Evolutionary conservation across 2,888 invertebrate genomes (phyloP), one percentile per base, ranked within the genome.

Genomic region (Dermolepida albohirtum): DNA sequence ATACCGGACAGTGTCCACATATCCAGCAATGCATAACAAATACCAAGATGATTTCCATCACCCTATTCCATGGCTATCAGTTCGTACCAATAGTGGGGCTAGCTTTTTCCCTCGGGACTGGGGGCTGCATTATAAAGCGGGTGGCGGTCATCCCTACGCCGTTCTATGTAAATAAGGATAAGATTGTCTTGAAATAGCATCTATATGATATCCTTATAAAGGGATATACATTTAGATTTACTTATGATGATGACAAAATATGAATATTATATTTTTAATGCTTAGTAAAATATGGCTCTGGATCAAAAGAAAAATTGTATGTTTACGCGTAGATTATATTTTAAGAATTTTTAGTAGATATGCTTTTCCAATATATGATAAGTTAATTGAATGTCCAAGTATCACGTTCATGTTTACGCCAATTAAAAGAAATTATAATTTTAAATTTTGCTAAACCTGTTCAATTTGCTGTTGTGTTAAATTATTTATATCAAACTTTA

Each of bases 1-100:
- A 82, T 82, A 79, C 81, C 78, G 80, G 78, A 77, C 81, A 79
- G 76, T 81, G 82, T 81, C 81, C 81, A 81, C 81, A 79, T 75
- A 78, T 77, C 78, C 79, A 80, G 80, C 82, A 82, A 82, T 82
- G 82, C 82, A 82, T 82, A 82, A 81, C 81, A 82, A 82, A 82
- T 81, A 81, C 76, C 77, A 76, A 78, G 80, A 80, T 81, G 79
- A 80, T 80, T 79, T 79, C 79, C 79, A 79, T 79, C 80, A 80
- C 78, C 78, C 80, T 79, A 76, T 78, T 78, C 74, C 76, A 72
- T 72, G 72, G 75, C 74, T 76, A 76, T 76, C 76, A 73, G 73
- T 72, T 71, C 77, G 74, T 75, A 74, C 79, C 79, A 79, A 80
- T 79, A 70, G 74, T 72, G 62, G 67, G 71, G 66, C 43, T 52